Evolutionary conservation across 2,797 vertebrate species (phyloP).

Genomic region (Falco columbarius): DNA sequence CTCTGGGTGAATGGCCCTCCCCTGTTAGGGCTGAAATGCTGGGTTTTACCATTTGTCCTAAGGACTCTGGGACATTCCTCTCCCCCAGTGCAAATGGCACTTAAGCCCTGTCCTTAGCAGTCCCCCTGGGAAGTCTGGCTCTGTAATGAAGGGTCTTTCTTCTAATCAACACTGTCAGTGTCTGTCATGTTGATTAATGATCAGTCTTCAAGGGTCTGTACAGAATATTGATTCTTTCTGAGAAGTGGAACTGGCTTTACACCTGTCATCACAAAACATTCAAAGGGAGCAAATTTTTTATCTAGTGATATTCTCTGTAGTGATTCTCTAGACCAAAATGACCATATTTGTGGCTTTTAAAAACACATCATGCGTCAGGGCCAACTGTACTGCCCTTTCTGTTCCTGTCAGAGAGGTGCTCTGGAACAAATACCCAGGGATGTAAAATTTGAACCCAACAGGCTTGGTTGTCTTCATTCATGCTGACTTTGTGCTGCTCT

Average conservation of each 20-base stretch:
- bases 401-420: neutral
- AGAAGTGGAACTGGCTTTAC: conserved; percentile 1
- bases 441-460: neutral
- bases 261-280: neutral
- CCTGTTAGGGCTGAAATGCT: neutral
- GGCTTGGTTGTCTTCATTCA: neutral
- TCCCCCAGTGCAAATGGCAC: neutral
- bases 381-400: neutral
- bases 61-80: neutral
- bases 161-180: conserved; percentile 35
- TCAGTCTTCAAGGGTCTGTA: neutral
- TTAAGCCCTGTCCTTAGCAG: neutral
- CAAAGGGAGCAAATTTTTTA: neutral
- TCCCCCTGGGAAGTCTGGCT: neutral
- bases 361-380: neutral
- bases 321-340: neutral
- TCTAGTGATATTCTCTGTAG: neutral
- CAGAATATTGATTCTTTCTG: neutral
- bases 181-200: conserved; percentile 59
- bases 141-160: neutral
- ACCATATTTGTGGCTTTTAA: neutral
- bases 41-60: neutral
- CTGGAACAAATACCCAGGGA: neutral
- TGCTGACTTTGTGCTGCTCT: neutral
- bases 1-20: neutral